Conservation (phyloP, 2,888 invertebrate species). For the Oligia fasciuncula region DNA sequence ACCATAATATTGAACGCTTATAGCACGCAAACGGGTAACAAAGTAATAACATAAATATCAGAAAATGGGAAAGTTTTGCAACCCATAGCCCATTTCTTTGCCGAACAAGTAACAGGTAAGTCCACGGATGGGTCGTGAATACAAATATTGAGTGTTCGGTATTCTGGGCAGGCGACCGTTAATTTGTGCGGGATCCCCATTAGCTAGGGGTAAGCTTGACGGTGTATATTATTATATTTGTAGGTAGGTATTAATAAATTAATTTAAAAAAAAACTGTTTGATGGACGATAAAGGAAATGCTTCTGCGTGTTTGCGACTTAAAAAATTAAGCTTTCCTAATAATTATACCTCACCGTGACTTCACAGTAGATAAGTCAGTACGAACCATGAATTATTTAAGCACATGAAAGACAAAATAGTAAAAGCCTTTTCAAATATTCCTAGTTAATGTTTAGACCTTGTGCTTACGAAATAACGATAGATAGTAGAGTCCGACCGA, state of each 20-base stretch:
- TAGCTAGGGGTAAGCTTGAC: constrained; percentile 30
- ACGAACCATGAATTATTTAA: not conserved
- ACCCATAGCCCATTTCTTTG: constrained; percentile 36
- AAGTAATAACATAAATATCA: constrained; percentile 47
- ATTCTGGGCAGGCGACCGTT: constrained; percentile 38
- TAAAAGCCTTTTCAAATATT: not conserved
- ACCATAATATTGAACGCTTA: constrained; percentile 30
- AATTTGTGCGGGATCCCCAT: constrained; percentile 56
- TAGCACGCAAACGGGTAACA: constrained; percentile 6
- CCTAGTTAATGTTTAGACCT: not conserved
- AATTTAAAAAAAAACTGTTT: not conserved
- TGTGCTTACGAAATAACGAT: not conserved
- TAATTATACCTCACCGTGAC: not conserved
- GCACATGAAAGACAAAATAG: too few relatives aligned
- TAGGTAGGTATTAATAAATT: not conserved
- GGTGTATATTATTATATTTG: not conserved
- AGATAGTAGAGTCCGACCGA: too few relatives aligned
- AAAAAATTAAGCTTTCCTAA: not conserved
- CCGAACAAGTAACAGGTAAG: constrained; percentile 65
- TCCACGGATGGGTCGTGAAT: constrained; percentile 48
- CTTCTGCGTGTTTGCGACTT: not conserved
- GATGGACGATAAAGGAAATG: not conserved
- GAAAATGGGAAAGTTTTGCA: constrained; percentile 56
- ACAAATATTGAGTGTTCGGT: constrained; percentile 41
- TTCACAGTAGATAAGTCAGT: not conserved